phyloP scores from a whole-genome alignment of 2,888 invertebrate genomes.

The Lagria hirta region DNA sequence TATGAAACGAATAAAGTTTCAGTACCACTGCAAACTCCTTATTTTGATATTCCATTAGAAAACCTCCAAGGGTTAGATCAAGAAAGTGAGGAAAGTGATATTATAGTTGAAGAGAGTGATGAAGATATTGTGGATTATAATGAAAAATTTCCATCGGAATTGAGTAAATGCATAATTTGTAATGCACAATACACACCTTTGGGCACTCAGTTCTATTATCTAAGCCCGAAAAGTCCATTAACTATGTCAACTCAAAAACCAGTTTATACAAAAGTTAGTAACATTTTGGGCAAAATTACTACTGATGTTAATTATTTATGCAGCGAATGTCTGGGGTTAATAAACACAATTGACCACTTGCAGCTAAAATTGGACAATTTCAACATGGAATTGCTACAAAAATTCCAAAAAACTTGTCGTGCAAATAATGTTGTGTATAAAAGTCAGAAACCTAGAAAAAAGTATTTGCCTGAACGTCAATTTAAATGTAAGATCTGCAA shows the following conservation, averaged over 20 bases:
- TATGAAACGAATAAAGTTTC: slow-evolving; percentile 29
- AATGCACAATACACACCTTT: slow-evolving; percentile 45
- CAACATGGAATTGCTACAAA: slow-evolving; percentile 43
- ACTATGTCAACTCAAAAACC: slow-evolving; percentile 51
- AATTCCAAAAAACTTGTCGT: slow-evolving; percentile 42
- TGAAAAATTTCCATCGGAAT: slow-evolving; percentile 31
- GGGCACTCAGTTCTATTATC: slow-evolving; percentile 49
- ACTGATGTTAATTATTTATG: slow-evolving; percentile 46
- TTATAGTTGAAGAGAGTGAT: slow-evolving; percentile 52
- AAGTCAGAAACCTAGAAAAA: slow-evolving; percentile 14
- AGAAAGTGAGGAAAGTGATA: slow-evolving; percentile 50
- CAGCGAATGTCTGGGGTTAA: slow-evolving; percentile 49
- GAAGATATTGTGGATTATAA: slow-evolving; percentile 45
- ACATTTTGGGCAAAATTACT: slow-evolving; percentile 39
- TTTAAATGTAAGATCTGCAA: slow-evolving; percentile 47
- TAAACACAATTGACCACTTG: slow-evolving; percentile 53
- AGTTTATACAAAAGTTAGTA: slow-evolving; percentile 43
- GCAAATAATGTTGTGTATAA: slow-evolving; percentile 30
- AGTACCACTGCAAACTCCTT: slow-evolving; percentile 7
- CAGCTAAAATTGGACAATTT: slow-evolving; percentile 47
- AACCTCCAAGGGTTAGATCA: slow-evolving; percentile 34
- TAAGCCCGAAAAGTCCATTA: slow-evolving; percentile 47
- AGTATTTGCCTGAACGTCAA: neutral
- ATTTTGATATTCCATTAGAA: slow-evolving; percentile 12
- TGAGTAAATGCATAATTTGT: slow-evolving; percentile 47